Percentiles rank a stretch among this genome's conserved stretches.
phyloP scores from a whole-genome alignment of 2,797 vertebrate genomes.

The Epinephelus malabaricus region DNA sequence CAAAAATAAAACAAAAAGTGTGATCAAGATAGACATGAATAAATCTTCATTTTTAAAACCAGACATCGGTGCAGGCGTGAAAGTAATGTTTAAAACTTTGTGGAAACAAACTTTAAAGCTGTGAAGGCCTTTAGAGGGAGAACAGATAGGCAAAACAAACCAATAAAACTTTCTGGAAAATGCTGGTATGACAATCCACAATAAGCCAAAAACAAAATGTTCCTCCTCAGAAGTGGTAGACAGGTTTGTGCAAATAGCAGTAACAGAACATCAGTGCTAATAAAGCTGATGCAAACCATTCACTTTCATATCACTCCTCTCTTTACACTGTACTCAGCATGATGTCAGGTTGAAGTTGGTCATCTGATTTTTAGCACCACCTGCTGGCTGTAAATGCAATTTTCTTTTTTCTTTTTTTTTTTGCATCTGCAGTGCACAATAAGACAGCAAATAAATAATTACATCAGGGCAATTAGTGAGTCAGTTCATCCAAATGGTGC shows the following conservation, averaged over 20 bases:
- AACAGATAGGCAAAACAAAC: constrained; percentile 11
- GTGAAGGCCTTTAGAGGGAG: neutral
- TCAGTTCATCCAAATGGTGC: constrained; percentile 46
- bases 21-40: constrained; percentile 4
- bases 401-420: neutral
- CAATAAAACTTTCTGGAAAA: constrained; percentile 40
- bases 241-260: constrained; percentile 78
- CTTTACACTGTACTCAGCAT: constrained; percentile 13
- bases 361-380: constrained; percentile 76
- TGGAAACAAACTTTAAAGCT: constrained; percentile 40
- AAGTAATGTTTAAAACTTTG: constrained; percentile 13
- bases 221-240: constrained; percentile 39
- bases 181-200: constrained; percentile 61
- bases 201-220: constrained; percentile 26
- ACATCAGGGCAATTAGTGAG: constrained; percentile 53
- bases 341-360: constrained; percentile 49
- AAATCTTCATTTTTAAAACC: constrained; percentile 16
- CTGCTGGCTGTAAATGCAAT: constrained; percentile 72
- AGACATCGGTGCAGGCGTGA: constrained; percentile 19
- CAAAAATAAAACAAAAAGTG: constrained; percentile 15
- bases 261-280: constrained; percentile 63
- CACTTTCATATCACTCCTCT: constrained; percentile 21
- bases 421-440: constrained; percentile 44
- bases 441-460: constrained; percentile 66
- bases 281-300: constrained; percentile 52